These are phyloP conservation scores for Pseudachorutes palmiensis DNA, from an alignment of 1,140 invertebrate species.

Conservation along the genomic window DNA sequence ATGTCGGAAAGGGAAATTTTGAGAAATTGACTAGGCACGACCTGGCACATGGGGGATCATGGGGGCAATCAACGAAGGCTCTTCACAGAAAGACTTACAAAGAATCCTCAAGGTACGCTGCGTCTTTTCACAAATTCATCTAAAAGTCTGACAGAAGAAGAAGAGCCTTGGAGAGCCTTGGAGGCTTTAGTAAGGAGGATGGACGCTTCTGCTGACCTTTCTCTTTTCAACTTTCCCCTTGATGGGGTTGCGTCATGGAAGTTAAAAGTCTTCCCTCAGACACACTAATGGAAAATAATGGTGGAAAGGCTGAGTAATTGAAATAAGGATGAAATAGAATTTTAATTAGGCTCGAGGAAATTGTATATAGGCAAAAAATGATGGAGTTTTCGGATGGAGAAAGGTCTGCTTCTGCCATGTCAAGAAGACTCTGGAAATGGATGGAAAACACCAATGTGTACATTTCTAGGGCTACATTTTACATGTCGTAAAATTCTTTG, in stretches of 20 bases:
- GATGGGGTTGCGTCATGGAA: not conserved
- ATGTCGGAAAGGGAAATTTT: too few relatives aligned
- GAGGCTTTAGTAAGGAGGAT: too few relatives aligned
- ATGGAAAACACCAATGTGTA: not conserved
- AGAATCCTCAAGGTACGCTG: not conserved
- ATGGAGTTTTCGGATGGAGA: not conserved
- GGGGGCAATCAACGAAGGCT: not conserved
- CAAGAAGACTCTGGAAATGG: not conserved
- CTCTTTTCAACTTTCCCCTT: not conserved
- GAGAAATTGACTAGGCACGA: constrained; percentile 9
- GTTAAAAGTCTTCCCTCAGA: too few relatives aligned
- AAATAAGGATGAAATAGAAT: constrained; percentile 9
- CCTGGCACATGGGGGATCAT: not conserved
- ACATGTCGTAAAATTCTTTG: not conserved
- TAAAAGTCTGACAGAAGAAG: too few relatives aligned
- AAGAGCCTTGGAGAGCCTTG: too few relatives aligned
- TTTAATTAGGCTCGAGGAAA: constrained; percentile 11
- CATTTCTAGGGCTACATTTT: not conserved
- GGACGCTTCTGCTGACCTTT: too few relatives aligned
- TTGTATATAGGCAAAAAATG: not conserved
- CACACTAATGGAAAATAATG: constrained; percentile 3
- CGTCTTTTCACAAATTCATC: not conserved
- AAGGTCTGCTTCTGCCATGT: not conserved
- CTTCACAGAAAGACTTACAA: not conserved
- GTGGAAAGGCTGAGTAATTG: constrained; percentile 8